Evolutionary conservation across 2,888 invertebrate genomes (phyloP), one percentile per base, ranked within the genome.

Genomic region (Caenorhabditis sulstoni): DNA sequence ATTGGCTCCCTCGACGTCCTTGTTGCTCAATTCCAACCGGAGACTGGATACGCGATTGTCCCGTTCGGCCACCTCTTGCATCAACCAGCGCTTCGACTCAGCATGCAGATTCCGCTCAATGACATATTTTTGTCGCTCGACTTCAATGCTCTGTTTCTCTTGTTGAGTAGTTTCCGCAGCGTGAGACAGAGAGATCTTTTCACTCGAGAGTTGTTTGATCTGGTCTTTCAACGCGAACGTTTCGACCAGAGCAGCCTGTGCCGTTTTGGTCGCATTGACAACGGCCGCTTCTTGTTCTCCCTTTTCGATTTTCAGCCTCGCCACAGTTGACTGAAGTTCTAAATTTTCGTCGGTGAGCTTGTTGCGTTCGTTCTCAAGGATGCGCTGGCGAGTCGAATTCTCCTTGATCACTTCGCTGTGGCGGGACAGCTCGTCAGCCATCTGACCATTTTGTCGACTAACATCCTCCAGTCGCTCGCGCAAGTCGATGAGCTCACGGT

Each of bases 61-160:
- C 8, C 85, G 66, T 14, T 86, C 83, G 1, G 82, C 64, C 9
- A 87, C 71, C 68, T 88, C 88, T 11, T 85, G 79, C 70, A 81
- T 67, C 14, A 81, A 59, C 82, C 82, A 84, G 20, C 58, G 76
- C 53, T 71, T 79, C 23, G 81, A 67, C 39, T 84, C 82, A 12
- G 66, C 75, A 41, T 75, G 62, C 22, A 84, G 39, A 29, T 64
- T 55, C 0, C 65, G 68, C 45, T 82, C 82, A n/a, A 71, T 45
- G 8, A 35, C 47, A 29, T 61, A 62, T 57, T 75, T 76, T 22
- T 84, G 76, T 5, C 77, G 66, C 65, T 82, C 82, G 20, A 83
- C 79, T 44, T 76, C 70, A 35, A 81, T 58, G 0, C 41, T 57
- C 12, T 68, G 70, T 39, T 64, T 50, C 8, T 84, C 82, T 50